These are phyloP conservation scores for Mycetomoellerius zeteki DNA, from an alignment of 1,140 invertebrate genomes.

Conservation along the genomic window DNA sequence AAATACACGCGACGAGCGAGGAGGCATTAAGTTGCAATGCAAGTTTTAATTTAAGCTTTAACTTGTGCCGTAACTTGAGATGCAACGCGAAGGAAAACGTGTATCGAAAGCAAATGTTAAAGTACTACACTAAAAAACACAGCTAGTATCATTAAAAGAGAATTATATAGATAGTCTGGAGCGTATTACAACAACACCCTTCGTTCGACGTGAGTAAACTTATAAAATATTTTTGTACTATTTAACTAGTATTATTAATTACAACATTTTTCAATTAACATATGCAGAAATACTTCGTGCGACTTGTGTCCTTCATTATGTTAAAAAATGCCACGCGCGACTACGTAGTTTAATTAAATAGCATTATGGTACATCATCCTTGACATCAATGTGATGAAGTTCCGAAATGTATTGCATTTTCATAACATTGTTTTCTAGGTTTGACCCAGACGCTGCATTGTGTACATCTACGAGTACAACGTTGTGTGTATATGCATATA, in stretches of 20 bases:
- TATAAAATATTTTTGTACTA: neutral
- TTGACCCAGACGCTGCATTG: neutral
- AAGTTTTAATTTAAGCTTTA: constrained; percentile 14
- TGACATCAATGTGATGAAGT: constrained; percentile 21
- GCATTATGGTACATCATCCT: neutral
- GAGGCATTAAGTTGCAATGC: neutral
- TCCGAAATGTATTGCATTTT: constrained; percentile 31
- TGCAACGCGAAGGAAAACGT: neutral
- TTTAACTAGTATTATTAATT: constrained; percentile 5
- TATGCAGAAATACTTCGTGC: neutral
- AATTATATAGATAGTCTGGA: neutral
- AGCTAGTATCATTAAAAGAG: neutral
- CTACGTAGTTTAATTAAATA: constrained; percentile 16
- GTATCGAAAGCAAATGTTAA: constrained; percentile 6
- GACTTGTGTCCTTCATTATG: constrained; percentile 12
- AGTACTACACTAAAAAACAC: neutral
- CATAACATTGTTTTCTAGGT: constrained; percentile 31
- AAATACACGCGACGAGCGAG: neutral
- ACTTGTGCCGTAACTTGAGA: constrained; percentile 14
- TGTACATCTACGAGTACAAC: neutral
- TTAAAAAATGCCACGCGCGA: constrained; percentile 5
- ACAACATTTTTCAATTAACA: constrained; percentile 14
- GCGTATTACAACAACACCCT: neutral
- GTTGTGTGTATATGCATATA: neutral
- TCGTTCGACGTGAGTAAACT: neutral